phyloP scores from a whole-genome alignment of 2,888 invertebrate species.

The Lysandra coridon region DNA sequence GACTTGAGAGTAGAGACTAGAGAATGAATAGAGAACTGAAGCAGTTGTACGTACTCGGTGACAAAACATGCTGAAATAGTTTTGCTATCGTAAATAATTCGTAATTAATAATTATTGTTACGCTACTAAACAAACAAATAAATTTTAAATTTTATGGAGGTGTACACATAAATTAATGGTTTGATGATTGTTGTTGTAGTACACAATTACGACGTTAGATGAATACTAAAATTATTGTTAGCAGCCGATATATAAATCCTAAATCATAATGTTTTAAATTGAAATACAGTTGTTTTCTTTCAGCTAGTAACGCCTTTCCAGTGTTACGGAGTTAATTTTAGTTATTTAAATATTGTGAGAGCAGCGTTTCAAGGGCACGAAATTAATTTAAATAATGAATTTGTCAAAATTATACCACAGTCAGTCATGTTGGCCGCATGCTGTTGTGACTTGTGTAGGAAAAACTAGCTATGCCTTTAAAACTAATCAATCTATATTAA shows the following conservation, averaged over 20 bases:
- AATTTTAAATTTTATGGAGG: conserved; percentile 16
- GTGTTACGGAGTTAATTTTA: conserved; percentile 2
- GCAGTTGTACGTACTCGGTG: not conserved
- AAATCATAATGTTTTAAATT: not conserved
- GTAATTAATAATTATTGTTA: not conserved
- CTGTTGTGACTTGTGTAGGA: not conserved
- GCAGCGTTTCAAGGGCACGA: not conserved
- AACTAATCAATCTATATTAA: too few relatives aligned
- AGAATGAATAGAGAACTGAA: not conserved
- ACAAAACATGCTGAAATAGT: not conserved
- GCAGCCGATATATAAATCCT: not conserved
- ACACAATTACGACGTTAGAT: not conserved
- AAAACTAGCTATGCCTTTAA: too few relatives aligned
- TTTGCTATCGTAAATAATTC: not conserved
- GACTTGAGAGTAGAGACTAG: not conserved
- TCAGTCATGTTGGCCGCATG: not conserved
- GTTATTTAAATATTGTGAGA: not conserved
- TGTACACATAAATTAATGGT: not conserved
- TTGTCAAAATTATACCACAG: not conserved
- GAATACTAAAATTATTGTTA: not conserved
- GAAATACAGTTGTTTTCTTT: not conserved
- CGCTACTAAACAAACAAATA: not conserved
- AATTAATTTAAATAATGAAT: not conserved
- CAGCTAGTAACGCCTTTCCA: not conserved
- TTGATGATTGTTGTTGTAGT: not conserved